Conservation (phyloP, 2,113 vertebrate species). For the Limnothrissa miodon region DNA sequence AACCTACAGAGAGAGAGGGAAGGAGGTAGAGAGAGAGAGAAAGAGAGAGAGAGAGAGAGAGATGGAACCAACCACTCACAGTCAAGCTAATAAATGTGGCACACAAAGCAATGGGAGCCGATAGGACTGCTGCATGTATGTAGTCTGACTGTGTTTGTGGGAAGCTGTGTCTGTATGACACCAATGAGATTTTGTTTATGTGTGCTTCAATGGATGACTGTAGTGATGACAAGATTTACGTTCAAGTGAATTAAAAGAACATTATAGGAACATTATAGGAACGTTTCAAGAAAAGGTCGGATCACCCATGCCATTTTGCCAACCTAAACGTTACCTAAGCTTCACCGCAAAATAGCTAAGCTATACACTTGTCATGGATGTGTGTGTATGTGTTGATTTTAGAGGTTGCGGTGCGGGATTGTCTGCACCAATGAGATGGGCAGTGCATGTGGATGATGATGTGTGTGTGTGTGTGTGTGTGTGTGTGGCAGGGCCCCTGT, state of each 20-base stretch:
- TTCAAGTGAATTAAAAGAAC: not conserved
- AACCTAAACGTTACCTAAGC: not conserved
- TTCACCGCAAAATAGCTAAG: not conserved
- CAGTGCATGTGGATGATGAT: slow-evolving; percentile 15
- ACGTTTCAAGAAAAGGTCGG: not conserved
- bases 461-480: slow-evolving; percentile 18
- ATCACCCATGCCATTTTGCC: not conserved
- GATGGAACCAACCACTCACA: too few relatives aligned
- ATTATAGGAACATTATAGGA: too few relatives aligned
- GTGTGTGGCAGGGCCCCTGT: slow-evolving; percentile 82
- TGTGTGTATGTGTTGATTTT: not conserved
- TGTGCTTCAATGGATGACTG: not conserved
- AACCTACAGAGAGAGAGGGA: too few relatives aligned
- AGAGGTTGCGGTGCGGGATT: not conserved
- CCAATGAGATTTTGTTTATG: not conserved
- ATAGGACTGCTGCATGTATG: too few relatives aligned
- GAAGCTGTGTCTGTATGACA: not conserved
- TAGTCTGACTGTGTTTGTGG: not conserved
- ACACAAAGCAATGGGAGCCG: too few relatives aligned
- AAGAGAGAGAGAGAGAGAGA: too few relatives aligned
- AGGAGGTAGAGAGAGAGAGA: too few relatives aligned
- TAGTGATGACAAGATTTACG: not conserved
- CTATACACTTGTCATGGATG: not conserved
- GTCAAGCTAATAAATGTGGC: too few relatives aligned
- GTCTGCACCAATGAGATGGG: not conserved